These are phyloP conservation scores for Cochlearius cochlearius DNA, from an alignment of 2,113 vertebrate species.

Conservation along the genomic window DNA sequence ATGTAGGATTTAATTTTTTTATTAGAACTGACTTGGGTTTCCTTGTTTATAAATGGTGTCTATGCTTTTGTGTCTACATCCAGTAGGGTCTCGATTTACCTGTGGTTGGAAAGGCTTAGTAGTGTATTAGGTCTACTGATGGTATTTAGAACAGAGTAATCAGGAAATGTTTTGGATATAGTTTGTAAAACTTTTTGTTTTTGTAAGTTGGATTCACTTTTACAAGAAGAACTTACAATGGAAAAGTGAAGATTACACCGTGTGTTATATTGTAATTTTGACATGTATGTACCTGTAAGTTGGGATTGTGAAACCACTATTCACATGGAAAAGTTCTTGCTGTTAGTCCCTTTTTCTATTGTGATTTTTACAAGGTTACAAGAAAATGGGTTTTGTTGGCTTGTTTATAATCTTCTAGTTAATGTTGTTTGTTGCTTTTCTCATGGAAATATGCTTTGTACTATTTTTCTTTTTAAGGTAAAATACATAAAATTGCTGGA, in stretches of 20 bases:
- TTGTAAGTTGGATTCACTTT: not conserved
- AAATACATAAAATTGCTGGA: not conserved
- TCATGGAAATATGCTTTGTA: not conserved
- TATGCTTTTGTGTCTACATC: not conserved
- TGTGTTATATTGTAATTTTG: not conserved
- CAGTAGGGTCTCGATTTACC: not conserved
- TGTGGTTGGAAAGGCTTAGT: not conserved
- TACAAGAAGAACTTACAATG: not conserved
- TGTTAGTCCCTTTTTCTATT: not conserved
- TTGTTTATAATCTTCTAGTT: not conserved
- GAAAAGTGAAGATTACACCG: not conserved
- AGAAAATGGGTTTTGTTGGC: fast-evolving
- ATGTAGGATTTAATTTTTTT: not conserved
- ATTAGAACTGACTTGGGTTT: not conserved
- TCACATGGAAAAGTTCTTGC: not conserved
- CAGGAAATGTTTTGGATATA: not conserved
- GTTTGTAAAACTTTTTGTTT: not conserved
- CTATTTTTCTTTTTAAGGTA: not conserved
- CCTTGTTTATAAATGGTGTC: not conserved
- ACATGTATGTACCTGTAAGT: not conserved
- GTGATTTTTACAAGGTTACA: not conserved
- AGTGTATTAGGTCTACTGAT: not conserved
- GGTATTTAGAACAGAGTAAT: not conserved
- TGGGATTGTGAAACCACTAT: not conserved
- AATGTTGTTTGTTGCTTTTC: not conserved